A percentile compares a stretch with the other conserved stretches of the same genome.
Evolutionary conservation across 2,888 invertebrate species (phyloP).

Genomic region (Leptopilina drosophilae): DNA sequence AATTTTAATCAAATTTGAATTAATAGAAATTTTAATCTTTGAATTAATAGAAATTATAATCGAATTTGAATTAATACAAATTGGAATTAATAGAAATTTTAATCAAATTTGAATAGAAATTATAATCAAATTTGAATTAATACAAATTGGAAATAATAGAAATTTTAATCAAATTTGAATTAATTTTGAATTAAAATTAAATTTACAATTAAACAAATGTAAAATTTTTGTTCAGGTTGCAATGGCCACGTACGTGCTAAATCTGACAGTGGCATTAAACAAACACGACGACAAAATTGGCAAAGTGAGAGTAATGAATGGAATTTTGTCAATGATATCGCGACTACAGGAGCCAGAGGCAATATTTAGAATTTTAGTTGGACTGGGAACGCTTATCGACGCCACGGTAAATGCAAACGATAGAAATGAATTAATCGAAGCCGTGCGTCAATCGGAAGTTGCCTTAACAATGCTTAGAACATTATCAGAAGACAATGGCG

Average conservation of each 20-base stretch:
- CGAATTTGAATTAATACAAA: too few species aligned
- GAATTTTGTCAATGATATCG: slow-evolving; percentile 79
- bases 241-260: slow-evolving; percentile 84
- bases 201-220: neutral
- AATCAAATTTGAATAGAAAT: too few species aligned
- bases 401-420: slow-evolving; percentile 75
- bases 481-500: slow-evolving; percentile 62
- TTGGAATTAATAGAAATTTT: too few species aligned
- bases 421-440: slow-evolving; percentile 63
- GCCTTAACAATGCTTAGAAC: slow-evolving; percentile 63
- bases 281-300: slow-evolving; percentile 79
- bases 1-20: too few species aligned
- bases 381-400: slow-evolving; percentile 85
- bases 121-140: too few species aligned
- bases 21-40: too few species aligned
- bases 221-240: slow-evolving; percentile 82
- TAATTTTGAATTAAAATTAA: too few species aligned
- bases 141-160: too few species aligned
- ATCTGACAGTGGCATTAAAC: slow-evolving; percentile 83
- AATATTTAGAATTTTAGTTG: slow-evolving; percentile 86
- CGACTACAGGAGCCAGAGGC: slow-evolving; percentile 85
- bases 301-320: slow-evolving; percentile 78
- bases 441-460: slow-evolving; percentile 65
- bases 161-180: too few species aligned
- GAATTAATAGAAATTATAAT: too few species aligned